phyloP scores from a whole-genome alignment of 2,797 vertebrate genomes.

The Rhabdophis nuchalis region DNA sequence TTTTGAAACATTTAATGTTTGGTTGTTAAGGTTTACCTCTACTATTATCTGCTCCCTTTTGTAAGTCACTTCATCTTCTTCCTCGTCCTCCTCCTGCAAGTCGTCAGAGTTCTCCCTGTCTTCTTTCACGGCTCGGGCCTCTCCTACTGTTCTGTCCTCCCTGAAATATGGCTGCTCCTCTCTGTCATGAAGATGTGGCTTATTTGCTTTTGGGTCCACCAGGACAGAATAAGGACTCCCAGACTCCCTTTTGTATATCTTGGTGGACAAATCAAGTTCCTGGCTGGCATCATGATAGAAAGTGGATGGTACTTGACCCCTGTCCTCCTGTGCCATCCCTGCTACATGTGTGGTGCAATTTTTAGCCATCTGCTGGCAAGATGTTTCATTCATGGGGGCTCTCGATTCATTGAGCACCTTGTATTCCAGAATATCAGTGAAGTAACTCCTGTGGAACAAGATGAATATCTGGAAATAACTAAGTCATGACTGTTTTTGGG shows the following conservation, averaged over 20 bases:
- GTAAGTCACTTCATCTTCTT: constrained; percentile 84
- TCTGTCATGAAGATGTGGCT: constrained; percentile 75
- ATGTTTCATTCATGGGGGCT: constrained; percentile 72
- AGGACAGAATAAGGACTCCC: constrained; percentile 88
- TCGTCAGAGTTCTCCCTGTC: constrained; percentile 80
- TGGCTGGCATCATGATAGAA: constrained; percentile 83
- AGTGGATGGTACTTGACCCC: constrained; percentile 75
- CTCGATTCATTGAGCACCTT: constrained; percentile 60
- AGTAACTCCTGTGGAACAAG: constrained; percentile 72
- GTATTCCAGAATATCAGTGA: constrained; percentile 66
- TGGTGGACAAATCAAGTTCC: constrained; percentile 87
- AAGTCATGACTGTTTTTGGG: constrained; percentile 43
- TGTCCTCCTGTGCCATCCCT: constrained; percentile 91
- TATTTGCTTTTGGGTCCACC: constrained; percentile 87
- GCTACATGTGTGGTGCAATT: constrained; percentile 76
- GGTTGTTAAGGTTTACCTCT: constrained; percentile 98
- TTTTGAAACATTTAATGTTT: constrained; percentile 98
- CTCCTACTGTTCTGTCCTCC: constrained; percentile 71
- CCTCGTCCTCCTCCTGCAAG: constrained; percentile 79
- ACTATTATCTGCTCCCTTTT: constrained; percentile 98
- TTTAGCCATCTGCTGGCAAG: constrained; percentile 85
- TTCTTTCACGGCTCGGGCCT: constrained; percentile 76
- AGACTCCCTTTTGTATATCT: constrained; percentile 89
- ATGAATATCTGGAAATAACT: constrained; percentile 42
- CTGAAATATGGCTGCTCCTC: constrained; percentile 76